These are phyloP conservation scores for Pseudochaenichthys georgianus DNA, from an alignment of 2,797 vertebrate genomes.

Conservation along the genomic window DNA sequence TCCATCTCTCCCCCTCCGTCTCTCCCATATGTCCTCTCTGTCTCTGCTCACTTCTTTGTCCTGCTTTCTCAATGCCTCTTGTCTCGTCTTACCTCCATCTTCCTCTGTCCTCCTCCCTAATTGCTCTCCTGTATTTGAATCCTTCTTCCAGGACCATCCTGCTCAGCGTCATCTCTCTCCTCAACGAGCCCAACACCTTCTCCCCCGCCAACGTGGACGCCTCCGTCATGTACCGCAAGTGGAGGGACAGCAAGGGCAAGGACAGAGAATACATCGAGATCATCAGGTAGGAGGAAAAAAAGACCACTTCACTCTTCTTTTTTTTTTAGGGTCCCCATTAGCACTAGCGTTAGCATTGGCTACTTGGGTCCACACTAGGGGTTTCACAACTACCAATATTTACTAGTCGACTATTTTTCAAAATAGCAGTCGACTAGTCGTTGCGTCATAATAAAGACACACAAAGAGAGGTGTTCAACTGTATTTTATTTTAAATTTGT, in stretches of 20 bases:
- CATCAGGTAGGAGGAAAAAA: slow-evolving; percentile 86
- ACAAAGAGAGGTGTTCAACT: too few species aligned
- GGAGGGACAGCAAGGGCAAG: slow-evolving; percentile 96
- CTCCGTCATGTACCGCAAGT: slow-evolving; percentile 97
- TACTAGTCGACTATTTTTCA: too few species aligned
- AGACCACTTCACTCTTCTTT: background rate
- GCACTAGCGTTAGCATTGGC: too few species aligned
- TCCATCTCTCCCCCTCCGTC: background rate
- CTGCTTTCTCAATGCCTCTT: slow-evolving; percentile 17
- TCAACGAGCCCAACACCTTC: slow-evolving; percentile 97
- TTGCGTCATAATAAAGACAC: too few species aligned
- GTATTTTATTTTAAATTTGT: too few species aligned
- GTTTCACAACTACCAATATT: too few species aligned
- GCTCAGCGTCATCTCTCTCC: slow-evolving; percentile 94
- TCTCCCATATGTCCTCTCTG: slow-evolving; percentile 1
- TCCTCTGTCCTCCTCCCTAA: slow-evolving; percentile 1
- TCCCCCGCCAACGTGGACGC: slow-evolving; percentile 97
- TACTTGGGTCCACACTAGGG: too few species aligned
- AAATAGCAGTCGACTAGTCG: too few species aligned
- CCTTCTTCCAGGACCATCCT: slow-evolving; percentile 90
- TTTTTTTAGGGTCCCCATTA: background rate
- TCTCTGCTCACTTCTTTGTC: slow-evolving; percentile 22
- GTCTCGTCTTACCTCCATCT: slow-evolving; percentile 46
- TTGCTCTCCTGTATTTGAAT: slow-evolving; percentile 39
- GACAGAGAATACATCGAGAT: slow-evolving; percentile 96